phyloP scores from a whole-genome alignment of 2,888 invertebrate genomes.

The Orthonevra nobilis region DNA sequence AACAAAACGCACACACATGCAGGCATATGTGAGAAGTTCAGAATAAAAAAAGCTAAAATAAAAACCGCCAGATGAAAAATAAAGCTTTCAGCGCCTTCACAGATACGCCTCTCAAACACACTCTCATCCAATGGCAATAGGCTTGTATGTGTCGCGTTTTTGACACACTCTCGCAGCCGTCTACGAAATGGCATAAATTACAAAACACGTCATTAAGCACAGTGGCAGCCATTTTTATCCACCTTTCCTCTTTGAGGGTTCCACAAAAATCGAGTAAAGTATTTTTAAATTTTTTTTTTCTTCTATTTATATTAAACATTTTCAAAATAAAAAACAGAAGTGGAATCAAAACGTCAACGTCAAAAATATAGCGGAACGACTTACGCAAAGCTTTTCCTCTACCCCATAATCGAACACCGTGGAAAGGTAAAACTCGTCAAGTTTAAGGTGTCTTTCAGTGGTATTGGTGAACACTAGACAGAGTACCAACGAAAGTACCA shows the following conservation, averaged over 20 bases:
- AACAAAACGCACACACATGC: constrained; percentile 11
- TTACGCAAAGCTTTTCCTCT: constrained; percentile 1
- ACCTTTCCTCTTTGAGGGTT: not conserved
- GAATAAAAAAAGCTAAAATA: not conserved
- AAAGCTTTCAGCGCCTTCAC: constrained; percentile 35
- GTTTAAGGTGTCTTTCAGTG: constrained; percentile 36
- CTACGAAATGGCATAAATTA: constrained; percentile 20
- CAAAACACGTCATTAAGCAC: constrained; percentile 34
- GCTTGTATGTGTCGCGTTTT: constrained; percentile 22
- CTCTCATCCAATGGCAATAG: not conserved
- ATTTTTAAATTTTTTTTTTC: not conserved
- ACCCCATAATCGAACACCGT: constrained; percentile 2
- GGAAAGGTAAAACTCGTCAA: constrained; percentile 24
- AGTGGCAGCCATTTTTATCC: constrained; percentile 31
- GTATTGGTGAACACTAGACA: constrained; percentile 21
- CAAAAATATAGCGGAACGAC: constrained; percentile 1
- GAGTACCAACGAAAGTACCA: not conserved
- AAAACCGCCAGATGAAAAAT: constrained; percentile 13
- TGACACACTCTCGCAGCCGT: constrained; percentile 21
- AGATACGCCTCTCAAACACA: not conserved
- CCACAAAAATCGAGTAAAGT: not conserved
- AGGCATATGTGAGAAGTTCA: constrained; percentile 7
- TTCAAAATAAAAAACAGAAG: too few species aligned
- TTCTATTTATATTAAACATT: too few species aligned
- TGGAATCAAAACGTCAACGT: too few species aligned